Conservation (phyloP, 2,888 invertebrate species). For the Tenthredo mesomela region DNA sequence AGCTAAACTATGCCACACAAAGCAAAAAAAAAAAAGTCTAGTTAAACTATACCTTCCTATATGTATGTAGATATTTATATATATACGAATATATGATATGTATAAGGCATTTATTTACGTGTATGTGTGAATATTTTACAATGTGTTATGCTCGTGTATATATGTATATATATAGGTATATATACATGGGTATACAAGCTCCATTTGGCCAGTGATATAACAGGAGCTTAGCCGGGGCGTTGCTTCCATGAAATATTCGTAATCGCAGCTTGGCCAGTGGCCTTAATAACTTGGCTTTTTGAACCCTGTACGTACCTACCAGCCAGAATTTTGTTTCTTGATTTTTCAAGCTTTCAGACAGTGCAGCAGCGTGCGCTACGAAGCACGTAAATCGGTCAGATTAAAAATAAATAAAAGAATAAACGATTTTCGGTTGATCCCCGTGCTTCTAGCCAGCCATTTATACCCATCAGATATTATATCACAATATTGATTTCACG, state of each 20-base stretch:
- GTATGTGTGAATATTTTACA: not conserved
- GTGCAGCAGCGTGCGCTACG: not conserved
- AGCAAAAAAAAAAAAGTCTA: not conserved
- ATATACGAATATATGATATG: not conserved
- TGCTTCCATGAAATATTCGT: slow-evolving; percentile 33
- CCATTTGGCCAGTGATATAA: slow-evolving; percentile 10
- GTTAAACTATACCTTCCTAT: not conserved
- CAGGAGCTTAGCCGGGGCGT: slow-evolving; percentile 29
- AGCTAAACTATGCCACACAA: not conserved
- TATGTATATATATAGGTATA: not conserved
- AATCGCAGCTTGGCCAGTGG: slow-evolving; percentile 34
- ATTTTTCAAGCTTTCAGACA: not conserved
- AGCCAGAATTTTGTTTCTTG: not conserved
- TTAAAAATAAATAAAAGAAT: not conserved
- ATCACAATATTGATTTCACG: not conserved
- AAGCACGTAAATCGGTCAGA: not conserved
- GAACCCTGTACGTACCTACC: not conserved
- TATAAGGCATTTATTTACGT: not conserved
- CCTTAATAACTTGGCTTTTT: slow-evolving; percentile 34
- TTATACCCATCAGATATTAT: not conserved
- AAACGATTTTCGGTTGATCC: not conserved
- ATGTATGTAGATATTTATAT: too few relatives aligned
- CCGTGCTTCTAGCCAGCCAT: not conserved
- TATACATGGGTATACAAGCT: not conserved
- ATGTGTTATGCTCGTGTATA: not conserved